Percentiles rank a stretch among this genome's conserved stretches.
Evolutionary conservation across 2,888 invertebrate species (phyloP).

Genomic region (Himalopsyche anomala): DNA sequence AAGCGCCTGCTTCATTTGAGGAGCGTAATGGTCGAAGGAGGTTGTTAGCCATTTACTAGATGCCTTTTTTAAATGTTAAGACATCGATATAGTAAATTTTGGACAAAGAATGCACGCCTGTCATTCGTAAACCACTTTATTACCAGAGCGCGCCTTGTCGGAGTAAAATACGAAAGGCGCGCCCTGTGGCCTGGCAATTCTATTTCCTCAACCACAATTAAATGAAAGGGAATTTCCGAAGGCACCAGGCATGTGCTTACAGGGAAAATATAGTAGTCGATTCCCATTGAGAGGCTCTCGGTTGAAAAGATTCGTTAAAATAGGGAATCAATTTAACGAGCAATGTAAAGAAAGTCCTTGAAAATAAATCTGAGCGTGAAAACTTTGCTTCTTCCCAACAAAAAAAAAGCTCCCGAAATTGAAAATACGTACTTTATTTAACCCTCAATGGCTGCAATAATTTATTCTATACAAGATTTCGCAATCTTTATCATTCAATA

Average conservation of each 20-base stretch:
- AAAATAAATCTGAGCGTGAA: not conserved
- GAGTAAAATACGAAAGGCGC: not conserved
- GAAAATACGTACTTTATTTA: constrained; percentile 7
- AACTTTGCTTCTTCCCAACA: not conserved
- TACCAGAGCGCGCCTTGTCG: not conserved
- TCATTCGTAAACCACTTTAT: constrained; percentile 20
- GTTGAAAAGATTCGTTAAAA: constrained; percentile 19
- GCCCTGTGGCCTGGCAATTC: not conserved
- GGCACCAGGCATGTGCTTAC: constrained; percentile 1
- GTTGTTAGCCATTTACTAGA: no score
- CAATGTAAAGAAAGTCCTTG: not conserved
- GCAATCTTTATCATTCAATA: no score
- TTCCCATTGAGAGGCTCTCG: not conserved
- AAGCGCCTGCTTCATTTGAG: no score
- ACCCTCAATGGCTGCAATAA: constrained; percentile 1
- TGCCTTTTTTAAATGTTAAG: no score
- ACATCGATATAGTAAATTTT: no score
- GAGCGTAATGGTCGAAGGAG: no score
- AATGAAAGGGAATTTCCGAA: constrained; percentile 1
- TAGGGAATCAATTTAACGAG: constrained; percentile 20
- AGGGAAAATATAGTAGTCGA: constrained; percentile 19
- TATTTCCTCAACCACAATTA: constrained; percentile 24
- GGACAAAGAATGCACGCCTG: not conserved
- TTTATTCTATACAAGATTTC: constrained; percentile 1
- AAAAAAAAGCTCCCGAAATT: not conserved